These are phyloP conservation scores for Falco rusticolus DNA, from an alignment of 2,797 vertebrate genomes.

Conservation along the genomic window DNA sequence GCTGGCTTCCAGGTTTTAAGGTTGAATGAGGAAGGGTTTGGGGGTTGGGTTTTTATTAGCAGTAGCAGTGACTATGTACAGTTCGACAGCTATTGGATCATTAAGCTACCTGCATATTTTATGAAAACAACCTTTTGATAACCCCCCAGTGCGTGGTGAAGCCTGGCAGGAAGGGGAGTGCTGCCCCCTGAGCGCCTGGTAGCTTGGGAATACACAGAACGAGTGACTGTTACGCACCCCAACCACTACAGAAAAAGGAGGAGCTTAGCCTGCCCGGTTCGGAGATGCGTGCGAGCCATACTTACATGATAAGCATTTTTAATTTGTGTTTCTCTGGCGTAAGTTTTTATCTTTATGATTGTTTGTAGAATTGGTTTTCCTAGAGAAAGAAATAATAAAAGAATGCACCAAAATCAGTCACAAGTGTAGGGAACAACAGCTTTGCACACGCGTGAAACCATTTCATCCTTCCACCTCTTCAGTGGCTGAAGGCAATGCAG, in stretches of 20 bases:
- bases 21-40: neutral
- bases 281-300: constrained; percentile 17
- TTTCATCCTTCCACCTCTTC: neutral
- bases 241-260: neutral
- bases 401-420: constrained; percentile 9
- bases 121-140: neutral
- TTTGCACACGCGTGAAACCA: neutral
- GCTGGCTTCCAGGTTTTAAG: neutral
- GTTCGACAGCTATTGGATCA: neutral
- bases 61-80: neutral
- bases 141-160: neutral
- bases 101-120: neutral
- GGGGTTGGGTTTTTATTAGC: neutral
- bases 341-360: constrained; percentile 99
- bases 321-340: constrained; percentile 98
- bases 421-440: accelerated
- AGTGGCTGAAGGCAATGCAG: neutral
- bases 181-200: neutral
- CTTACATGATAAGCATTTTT: constrained; percentile 80
- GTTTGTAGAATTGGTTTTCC: constrained; percentile 99
- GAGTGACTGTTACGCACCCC: neutral
- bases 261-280: neutral
- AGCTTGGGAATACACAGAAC: neutral
- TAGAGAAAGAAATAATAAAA: constrained; percentile 45
- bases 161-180: neutral